Base-by-base conservation (phyloP, 2,888 invertebrate genomes). In the Portevinia maculata region DNA sequence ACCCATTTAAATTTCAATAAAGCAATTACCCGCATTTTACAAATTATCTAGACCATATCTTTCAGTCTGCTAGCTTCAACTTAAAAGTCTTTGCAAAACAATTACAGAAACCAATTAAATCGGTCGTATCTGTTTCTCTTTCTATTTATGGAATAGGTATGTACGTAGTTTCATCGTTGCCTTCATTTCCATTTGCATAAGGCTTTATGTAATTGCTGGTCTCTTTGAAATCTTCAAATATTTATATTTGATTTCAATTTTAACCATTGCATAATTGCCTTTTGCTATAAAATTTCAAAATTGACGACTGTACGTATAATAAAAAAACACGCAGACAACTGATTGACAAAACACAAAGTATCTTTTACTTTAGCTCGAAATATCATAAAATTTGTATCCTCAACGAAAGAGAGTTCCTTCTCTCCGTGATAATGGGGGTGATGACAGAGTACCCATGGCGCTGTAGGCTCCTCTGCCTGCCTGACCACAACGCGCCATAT, bases 231-330 rank as follows among this genome's bases (percentile, higher is more conserved):
- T 75, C 48, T 9, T 69, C 62, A 79, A 79, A 79, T 79, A 79
- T 79, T 79, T 79, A 75, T 75, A 48, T 79, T 79, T 79, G 75
- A 79, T 79, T 75, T 79, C 79, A 69, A 65, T 79, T 79, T 65
- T 67, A 55, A 17, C 28, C 79, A 79, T 79, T 79, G n/a, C n/a
- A n/a, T n/a, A 79, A 79, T 79, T 75, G 79, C 79, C 75, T 79
- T 79, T 48, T 69, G 67, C 62, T n/a, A 64, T 69, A 60, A 55
- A 73, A 79, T 67, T 48, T 11, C 15, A 37, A 44, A 37, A 13
- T 17, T 46, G 9, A 41, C 41, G 34, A 30, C 30, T 17, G 52
- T 52, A 24, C 34, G 39, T 48, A n/a, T 6, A 34, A 28, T 34
- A 64, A 55, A 64, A 8, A 15, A 21, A 76, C 11, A n/a, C 8